phyloP scores from a whole-genome alignment of 2,113 vertebrate species.

The Erythrocercus mccallii region DNA sequence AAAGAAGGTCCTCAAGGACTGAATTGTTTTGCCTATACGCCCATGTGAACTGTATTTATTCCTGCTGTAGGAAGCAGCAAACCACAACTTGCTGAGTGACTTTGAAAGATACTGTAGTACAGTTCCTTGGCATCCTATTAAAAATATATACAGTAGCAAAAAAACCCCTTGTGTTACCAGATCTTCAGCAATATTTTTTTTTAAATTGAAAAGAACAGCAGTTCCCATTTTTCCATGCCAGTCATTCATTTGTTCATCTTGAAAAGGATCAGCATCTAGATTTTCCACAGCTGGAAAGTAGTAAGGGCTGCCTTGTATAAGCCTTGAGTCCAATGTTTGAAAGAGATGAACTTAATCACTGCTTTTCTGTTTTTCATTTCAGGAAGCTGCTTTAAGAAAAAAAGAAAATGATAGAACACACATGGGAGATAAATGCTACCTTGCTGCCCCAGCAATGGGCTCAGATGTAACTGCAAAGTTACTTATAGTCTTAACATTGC shows the following conservation, averaged over 20 bases:
- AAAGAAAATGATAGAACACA: conserved; percentile 27
- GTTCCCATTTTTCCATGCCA: not conserved
- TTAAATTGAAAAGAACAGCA: not conserved
- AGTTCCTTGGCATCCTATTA: not conserved
- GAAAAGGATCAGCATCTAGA: not conserved
- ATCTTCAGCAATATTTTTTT: not conserved
- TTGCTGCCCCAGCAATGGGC: conserved; percentile 7
- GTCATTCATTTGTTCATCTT: not conserved
- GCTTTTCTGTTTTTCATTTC: conserved; percentile 51
- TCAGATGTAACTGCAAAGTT: conserved; percentile 41
- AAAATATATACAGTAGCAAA: not conserved
- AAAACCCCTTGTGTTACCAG: not conserved
- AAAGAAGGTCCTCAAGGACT: not conserved
- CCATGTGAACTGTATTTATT: no score
- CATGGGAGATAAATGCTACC: conserved; percentile 44
- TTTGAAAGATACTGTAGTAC: not conserved
- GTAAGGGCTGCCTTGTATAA: not conserved
- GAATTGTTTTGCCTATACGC: no score
- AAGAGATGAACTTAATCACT: not conserved
- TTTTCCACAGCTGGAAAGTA: conserved; percentile 20
- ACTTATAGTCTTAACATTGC: conserved; percentile 43
- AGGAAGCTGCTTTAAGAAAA: conserved; percentile 73
- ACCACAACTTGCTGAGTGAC: not conserved
- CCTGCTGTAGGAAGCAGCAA: not conserved
- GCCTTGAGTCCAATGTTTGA: not conserved